Percentiles rank a stretch among this genome's conserved stretches.
phyloP scores from a whole-genome alignment of 35 echinoderm and acorn worm genomes.

The Anneissia japonica region DNA sequence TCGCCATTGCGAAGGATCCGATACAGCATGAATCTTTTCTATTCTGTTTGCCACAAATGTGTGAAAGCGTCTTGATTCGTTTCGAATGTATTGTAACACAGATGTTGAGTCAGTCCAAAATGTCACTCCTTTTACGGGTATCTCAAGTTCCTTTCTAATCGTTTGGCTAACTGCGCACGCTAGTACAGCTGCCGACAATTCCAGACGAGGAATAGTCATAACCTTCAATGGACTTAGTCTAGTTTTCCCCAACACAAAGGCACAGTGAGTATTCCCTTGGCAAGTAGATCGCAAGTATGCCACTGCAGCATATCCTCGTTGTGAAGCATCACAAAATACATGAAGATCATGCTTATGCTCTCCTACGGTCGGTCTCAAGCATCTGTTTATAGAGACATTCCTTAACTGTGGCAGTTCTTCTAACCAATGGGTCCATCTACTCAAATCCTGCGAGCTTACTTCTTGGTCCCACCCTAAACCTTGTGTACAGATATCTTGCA shows the following conservation, averaged over 20 bases:
- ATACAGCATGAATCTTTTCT: background rate
- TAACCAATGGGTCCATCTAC: constrained; percentile 24
- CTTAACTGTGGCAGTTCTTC: constrained; percentile 21
- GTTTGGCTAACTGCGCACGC: background rate
- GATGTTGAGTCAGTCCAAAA: constrained; percentile 27
- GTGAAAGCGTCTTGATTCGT: constrained; percentile 6
- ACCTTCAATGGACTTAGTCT: background rate
- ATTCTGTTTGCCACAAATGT: constrained; percentile 32
- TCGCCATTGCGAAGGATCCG: background rate
- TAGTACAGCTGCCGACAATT: background rate
- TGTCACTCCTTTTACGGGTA: background rate
- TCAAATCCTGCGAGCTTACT: background rate
- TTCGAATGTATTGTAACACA: constrained; percentile 25
- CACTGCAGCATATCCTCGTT: constrained; percentile 43
- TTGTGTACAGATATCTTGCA: constrained; percentile 44
- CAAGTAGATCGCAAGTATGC: constrained; percentile 20
- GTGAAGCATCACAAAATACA: constrained; percentile 48
- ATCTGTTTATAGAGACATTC: constrained; percentile 29
- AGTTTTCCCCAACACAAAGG: constrained; percentile 52
- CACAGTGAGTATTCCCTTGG: constrained; percentile 16
- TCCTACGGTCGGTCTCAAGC: constrained; percentile 20
- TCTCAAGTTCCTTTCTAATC: background rate
- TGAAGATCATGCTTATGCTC: constrained; percentile 23
- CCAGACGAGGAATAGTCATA: constrained; percentile 1
- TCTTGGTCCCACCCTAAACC: constrained; percentile 42